Percentiles rank a stretch among this genome's conserved stretches.
phyloP scores from a whole-genome alignment of 2,888 invertebrate genomes.

The Tolmerus cingulatus region DNA sequence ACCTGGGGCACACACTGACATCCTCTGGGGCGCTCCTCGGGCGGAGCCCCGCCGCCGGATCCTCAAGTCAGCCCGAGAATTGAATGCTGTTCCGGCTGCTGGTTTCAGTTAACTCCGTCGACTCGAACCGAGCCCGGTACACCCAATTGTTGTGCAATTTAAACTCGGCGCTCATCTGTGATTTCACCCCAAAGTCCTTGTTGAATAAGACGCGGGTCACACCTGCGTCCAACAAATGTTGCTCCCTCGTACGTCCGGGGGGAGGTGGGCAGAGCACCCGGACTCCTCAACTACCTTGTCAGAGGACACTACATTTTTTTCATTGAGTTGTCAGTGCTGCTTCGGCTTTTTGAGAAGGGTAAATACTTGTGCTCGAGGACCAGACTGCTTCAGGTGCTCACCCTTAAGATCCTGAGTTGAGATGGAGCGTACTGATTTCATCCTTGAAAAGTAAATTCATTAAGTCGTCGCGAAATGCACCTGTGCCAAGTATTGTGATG shows the following conservation, averaged over 20 bases:
- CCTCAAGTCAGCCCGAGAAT: constrained; percentile 40
- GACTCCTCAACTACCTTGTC: not conserved
- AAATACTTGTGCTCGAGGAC: constrained; percentile 10
- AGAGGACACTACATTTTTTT: constrained; percentile 10
- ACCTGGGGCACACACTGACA: constrained; percentile 42
- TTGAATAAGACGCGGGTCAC: constrained; percentile 47
- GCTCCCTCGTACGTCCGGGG: constrained; percentile 23
- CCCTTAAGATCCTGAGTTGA: not conserved
- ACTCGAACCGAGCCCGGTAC: constrained; percentile 10
- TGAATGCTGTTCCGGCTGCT: constrained; percentile 41
- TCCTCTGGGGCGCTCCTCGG: not conserved
- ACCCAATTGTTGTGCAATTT: constrained; percentile 46
- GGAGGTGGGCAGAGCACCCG: not conserved
- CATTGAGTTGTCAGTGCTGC: constrained; percentile 35
- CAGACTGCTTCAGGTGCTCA: constrained; percentile 25
- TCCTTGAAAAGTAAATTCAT: constrained; percentile 1
- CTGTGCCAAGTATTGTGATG: not conserved
- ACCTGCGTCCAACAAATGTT: constrained; percentile 48
- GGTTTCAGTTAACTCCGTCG: constrained; percentile 42
- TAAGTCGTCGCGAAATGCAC: constrained; percentile 2
- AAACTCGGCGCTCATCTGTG: constrained; percentile 41
- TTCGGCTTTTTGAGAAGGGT: constrained; percentile 16
- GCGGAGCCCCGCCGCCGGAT: not conserved
- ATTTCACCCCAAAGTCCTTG: constrained; percentile 42
- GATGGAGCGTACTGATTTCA: not conserved